Conservation (phyloP, 2,797 vertebrate species). For the Xyrichtys novacula region DNA sequence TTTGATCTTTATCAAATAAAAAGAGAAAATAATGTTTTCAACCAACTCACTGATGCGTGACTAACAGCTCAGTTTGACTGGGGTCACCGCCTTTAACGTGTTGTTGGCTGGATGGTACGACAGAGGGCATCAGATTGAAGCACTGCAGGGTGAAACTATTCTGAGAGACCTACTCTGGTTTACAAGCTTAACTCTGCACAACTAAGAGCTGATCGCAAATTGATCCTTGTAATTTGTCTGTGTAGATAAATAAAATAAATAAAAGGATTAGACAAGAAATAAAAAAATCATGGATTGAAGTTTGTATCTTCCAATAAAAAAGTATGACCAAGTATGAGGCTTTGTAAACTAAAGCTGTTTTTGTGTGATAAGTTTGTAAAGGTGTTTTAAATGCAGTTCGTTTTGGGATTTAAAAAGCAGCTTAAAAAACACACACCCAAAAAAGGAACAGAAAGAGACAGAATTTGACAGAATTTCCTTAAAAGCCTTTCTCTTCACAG, state of each 20-base stretch:
- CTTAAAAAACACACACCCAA: too few relatives aligned
- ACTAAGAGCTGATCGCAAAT: slow-evolving; percentile 1
- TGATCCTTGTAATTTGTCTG: slow-evolving; percentile 7
- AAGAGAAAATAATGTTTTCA: not conserved
- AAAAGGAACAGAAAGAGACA: slow-evolving; percentile 59
- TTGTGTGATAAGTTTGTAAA: too few relatives aligned
- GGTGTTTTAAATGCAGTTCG: too few relatives aligned
- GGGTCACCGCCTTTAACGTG: not conserved
- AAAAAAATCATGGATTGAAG: too few relatives aligned
- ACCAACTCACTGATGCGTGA: not conserved
- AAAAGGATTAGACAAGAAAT: too few relatives aligned
- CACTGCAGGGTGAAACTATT: not conserved
- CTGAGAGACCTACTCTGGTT: not conserved
- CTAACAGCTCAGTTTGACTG: not conserved
- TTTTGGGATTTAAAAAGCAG: too few relatives aligned
- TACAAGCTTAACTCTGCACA: slow-evolving; percentile 7
- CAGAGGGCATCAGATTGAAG: not conserved
- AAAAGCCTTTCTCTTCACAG: slow-evolving; percentile 4
- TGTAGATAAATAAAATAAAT: too few relatives aligned
- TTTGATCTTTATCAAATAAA: not conserved
- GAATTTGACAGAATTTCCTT: slow-evolving; percentile 20
- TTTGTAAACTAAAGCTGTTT: too few relatives aligned
- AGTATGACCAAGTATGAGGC: too few relatives aligned
- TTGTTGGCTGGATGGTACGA: too few relatives aligned
- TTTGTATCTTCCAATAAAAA: too few relatives aligned